phyloP scores from a whole-genome alignment of 2,888 invertebrate genomes.

The Bombylius discolor region DNA sequence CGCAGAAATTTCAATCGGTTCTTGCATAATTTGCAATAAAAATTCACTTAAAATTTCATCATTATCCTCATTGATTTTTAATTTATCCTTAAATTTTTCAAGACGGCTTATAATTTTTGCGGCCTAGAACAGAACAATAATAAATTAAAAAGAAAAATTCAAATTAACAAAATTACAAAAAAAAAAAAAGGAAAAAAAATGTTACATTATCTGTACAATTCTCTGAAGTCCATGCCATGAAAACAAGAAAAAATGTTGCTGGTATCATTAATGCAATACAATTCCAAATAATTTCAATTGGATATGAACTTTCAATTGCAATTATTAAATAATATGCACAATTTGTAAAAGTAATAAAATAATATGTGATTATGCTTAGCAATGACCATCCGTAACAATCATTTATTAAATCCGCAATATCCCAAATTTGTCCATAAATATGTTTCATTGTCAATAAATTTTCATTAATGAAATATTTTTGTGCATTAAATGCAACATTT shows the following conservation, averaged over 20 bases:
- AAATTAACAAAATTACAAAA: not conserved
- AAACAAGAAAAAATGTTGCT: conserved; percentile 17
- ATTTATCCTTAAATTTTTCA: no score
- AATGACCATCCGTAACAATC: conserved; percentile 31
- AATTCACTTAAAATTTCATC: conserved; percentile 23
- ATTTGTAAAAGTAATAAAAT: conserved; percentile 28
- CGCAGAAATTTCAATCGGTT: conserved; percentile 29
- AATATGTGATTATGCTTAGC: conserved; percentile 22
- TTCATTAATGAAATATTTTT: conserved; percentile 6
- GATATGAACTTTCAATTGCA: conserved; percentile 5
- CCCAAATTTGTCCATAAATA: conserved; percentile 26
- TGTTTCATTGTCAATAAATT: conserved; percentile 22
- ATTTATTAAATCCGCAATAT: conserved; percentile 20
- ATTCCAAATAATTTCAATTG: conserved; percentile 2
- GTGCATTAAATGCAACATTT: no score
- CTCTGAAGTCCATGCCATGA: conserved; percentile 21
- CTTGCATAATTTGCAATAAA: conserved; percentile 31
- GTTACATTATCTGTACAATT: conserved; percentile 23
- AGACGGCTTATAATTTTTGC: no score
- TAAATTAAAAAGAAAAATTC: no score
- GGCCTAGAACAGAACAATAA: no score
- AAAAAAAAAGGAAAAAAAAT: conserved; percentile 9
- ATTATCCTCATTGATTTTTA: no score
- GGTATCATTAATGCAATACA: conserved; percentile 18
- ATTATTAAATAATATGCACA: conserved; percentile 28